Base-by-base conservation (phyloP, 2,113 vertebrate species). In the Sinocyclocheilus anophthalmus region DNA sequence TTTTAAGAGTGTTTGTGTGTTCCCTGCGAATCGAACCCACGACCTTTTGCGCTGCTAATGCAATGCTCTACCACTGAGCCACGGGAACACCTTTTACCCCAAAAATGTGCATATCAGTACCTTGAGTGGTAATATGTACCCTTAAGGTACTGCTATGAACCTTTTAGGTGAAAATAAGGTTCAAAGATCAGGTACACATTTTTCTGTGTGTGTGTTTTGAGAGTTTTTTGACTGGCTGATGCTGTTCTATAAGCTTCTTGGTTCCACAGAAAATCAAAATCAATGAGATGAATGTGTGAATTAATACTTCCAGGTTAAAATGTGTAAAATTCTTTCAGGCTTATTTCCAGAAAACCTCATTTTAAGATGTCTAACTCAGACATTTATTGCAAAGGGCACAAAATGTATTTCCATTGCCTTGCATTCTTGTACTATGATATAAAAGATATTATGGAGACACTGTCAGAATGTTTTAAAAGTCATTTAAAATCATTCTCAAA, bases 401-500 rank as follows among this genome's bases (percentile, higher is more conserved):
- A 9, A 72, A 59, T 22, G 77, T 79, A 55, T 42, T 42, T 39
- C 20, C 10, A 37, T 14, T 61, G 9, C 33, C 8, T 37, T 57
- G 50, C 10, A 20, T 57, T 39, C 18, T 10, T 22, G 16, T 72
- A 11, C 6, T 8, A 53, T 76, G 13, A 26, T 53, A 53, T 53
- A 24, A 18, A 6, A 76, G 45, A 76, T 33, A 33, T 9, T 12
- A 26, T 16, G 24, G n/a, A 16, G 14, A 50, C 24, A 76, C 39
- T 42, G n/a, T 48, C 39, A 76, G 12, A 76, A 76, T 55, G 16
- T 6, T 77, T 77, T 77, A 76, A 30, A 53, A 76, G 75, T 78
- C 18, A 22, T 53, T 13, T 0, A 67, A 48, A 67, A 67, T 13
- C 24, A 1, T 67, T 67, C 10, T 39, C 20, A 73, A 42, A 42